These are phyloP conservation scores for Malurus leucopterus DNA, from an alignment of 2,797 vertebrate species.

Conservation along the genomic window DNA sequence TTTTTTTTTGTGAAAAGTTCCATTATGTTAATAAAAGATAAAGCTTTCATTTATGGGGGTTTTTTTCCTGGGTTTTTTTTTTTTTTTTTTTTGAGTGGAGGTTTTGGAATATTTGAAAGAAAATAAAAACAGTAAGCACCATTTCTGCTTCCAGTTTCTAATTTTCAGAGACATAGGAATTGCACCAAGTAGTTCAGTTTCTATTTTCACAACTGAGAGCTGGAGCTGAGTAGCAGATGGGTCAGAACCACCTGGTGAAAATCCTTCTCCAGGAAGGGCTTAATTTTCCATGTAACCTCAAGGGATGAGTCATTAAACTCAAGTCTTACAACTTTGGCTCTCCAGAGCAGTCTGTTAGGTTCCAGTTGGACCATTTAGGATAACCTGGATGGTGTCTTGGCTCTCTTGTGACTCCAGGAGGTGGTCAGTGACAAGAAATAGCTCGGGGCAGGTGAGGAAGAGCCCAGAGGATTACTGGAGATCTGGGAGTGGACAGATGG, in stretches of 20 bases:
- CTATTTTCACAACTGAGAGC: background rate
- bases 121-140: background rate
- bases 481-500: background rate
- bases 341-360: background rate
- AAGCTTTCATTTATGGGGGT: background rate
- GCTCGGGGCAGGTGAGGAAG: background rate
- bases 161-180: background rate
- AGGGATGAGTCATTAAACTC: background rate
- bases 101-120: background rate
- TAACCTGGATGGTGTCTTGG: too few relatives aligned
- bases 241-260: background rate
- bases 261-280: background rate
- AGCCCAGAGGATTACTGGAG: background rate
- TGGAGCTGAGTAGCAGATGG: background rate
- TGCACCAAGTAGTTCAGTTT: background rate
- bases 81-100: background rate
- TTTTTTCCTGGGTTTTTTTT: background rate
- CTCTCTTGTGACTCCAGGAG: background rate
- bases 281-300: background rate
- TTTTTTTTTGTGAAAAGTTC: background rate
- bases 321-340: background rate
- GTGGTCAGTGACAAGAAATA: background rate
- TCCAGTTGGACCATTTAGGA: too few relatives aligned
- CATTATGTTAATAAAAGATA: background rate
- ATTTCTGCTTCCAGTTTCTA: background rate